Conservation (phyloP, 2,888 invertebrate genomes). For the Muscina levida region DNA sequence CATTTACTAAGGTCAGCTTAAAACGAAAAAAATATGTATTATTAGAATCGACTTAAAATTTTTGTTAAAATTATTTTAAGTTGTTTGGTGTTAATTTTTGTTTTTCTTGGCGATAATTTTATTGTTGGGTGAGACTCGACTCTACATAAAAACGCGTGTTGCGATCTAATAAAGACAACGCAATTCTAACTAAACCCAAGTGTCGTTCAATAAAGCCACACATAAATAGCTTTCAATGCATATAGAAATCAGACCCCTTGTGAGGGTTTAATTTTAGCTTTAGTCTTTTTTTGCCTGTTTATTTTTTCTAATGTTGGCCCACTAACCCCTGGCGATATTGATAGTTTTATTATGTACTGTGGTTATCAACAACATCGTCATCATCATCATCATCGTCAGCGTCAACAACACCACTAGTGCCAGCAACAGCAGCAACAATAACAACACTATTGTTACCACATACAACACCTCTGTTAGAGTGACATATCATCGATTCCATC, state of each 20-base stretch:
- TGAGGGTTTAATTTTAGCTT: background rate
- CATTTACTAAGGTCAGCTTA: slow-evolving; percentile 23
- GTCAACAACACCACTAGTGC: background rate
- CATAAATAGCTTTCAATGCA: background rate
- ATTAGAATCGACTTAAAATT: background rate
- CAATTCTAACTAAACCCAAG: background rate
- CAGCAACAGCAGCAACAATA: background rate
- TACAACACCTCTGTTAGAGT: too few relatives aligned
- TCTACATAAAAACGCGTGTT: slow-evolving; percentile 26
- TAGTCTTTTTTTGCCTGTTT: background rate
- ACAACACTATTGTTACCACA: too few relatives aligned
- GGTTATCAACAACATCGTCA: background rate
- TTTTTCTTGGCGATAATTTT: too few relatives aligned
- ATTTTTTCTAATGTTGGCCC: background rate
- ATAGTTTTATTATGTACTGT: background rate
- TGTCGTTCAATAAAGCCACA: background rate
- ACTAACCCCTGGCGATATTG: too few relatives aligned
- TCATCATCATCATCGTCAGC: background rate
- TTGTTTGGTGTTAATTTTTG: slow-evolving; percentile 5
- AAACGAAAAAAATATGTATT: too few relatives aligned
- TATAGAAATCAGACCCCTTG: slow-evolving; percentile 7
- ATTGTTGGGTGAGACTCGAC: background rate
- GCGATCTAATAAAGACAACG: background rate
- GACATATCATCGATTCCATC: slow-evolving; percentile 17
- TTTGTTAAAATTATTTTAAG: background rate